These are phyloP conservation scores for Pseudochaenichthys georgianus DNA, from an alignment of 2,797 vertebrate genomes.

Conservation along the genomic window DNA sequence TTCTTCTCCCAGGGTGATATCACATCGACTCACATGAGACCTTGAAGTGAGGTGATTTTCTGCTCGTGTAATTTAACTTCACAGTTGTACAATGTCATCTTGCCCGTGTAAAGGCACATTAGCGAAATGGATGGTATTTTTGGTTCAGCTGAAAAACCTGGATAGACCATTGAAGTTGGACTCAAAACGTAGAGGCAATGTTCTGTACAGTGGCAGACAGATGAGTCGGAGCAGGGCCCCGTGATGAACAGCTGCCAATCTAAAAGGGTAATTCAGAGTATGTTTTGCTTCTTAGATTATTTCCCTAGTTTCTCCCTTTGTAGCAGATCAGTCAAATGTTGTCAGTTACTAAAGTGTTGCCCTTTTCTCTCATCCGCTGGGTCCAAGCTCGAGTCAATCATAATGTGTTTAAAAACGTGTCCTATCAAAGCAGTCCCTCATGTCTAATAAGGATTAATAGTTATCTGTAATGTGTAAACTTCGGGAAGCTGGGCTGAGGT, in stretches of 20 bases:
- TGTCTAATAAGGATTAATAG: conserved; percentile 13
- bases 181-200: conserved; percentile 46
- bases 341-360: conserved; percentile 12
- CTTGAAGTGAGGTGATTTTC: conserved; percentile 31
- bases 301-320: conserved; percentile 13
- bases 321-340: conserved; percentile 13
- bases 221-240: conserved; percentile 28
- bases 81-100: conserved; percentile 43
- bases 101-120: conserved; percentile 58
- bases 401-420: conserved; percentile 10
- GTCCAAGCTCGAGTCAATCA: conserved; percentile 16
- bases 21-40: conserved; percentile 3
- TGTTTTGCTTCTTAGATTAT: conserved; percentile 7
- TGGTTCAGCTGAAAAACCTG: conserved; percentile 28
- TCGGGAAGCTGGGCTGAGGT: conserved; percentile 5
- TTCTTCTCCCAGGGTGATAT: conserved; percentile 1
- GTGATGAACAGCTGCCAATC: conserved; percentile 32
- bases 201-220: conserved; percentile 35
- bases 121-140: conserved; percentile 53
- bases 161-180: conserved; percentile 47
- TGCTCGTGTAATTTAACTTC: conserved; percentile 41
- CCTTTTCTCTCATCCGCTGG: conserved; percentile 22
- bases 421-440: conserved; percentile 8
- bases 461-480: conserved; percentile 3
- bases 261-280: conserved; percentile 15